Base-by-base conservation (phyloP, 2,888 invertebrate species). In the Gastrophysa polygoni region DNA sequence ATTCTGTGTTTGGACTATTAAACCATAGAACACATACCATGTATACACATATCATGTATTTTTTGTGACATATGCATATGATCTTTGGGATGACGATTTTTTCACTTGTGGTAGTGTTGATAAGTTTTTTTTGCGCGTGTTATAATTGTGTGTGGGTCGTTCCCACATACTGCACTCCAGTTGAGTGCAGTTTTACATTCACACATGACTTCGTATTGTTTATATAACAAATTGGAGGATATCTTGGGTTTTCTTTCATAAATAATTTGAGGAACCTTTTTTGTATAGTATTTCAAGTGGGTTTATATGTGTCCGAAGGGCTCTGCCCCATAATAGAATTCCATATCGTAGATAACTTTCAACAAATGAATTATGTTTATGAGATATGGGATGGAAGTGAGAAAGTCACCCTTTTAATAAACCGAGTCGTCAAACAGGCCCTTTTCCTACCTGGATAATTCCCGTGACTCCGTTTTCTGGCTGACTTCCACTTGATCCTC, bases 151-250 rank as follows among this genome's bases (percentile, higher is more conserved):
- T 24, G 24, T 24, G 24, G 24, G 24, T 24, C 24, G 24, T 24
- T n/a, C n/a, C n/a, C n/a, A 24, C 24, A 24, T 24, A 5, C 14
- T 34, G 4, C 1, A n/a, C n/a, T 43, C 43, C 4, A 2, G 43
- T n/a, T 43, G n/a, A 7, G 8, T 43, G n/a, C 4, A 43, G 43
- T 3, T 43, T 43, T 2, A 43, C 43, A n/a, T 43, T 43, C n/a
- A 43, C 43, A 43, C 38, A 38, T 38, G 14, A 48, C 48, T 48
- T 48, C 48, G 48, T 14, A 38, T 38, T 38, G 38, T 38, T 38
- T 38, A n/a, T 38, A 38, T n/a, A 38, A n/a, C 14, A n/a, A 38
- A 4, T 38, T 38, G 14, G 38, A 14, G 38, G 38, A 38, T 38
- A 38, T 38, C 38, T 38, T 14, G 38, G n/a, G 38, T n/a, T 38